These are phyloP conservation scores for Heliconius erato DNA, from an alignment of 2,888 invertebrate species.

Conservation along the genomic window DNA sequence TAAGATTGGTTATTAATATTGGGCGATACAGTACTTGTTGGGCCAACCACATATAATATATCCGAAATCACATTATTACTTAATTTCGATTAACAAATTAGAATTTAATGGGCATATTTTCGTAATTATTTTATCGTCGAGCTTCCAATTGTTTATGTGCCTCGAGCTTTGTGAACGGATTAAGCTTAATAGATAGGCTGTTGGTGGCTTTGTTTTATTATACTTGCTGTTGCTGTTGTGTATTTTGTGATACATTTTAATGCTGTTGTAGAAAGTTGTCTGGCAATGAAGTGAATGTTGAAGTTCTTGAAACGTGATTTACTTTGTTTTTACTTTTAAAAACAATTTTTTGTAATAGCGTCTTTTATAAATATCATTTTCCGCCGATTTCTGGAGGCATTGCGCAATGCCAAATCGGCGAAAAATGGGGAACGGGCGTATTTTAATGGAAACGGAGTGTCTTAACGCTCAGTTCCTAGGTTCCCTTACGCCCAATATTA, in stretches of 20 bases:
- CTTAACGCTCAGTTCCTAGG: too few species aligned
- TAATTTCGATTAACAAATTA: not conserved
- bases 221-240: not conserved
- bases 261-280: not conserved
- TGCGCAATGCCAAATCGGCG: not conserved
- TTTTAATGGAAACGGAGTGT: not conserved
- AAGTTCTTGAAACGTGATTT: not conserved
- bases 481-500: too few species aligned
- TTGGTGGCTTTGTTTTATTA: constrained; percentile 2
- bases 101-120: constrained; percentile 11
- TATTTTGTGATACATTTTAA: not conserved
- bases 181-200: constrained; percentile 20
- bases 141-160: constrained; percentile 24
- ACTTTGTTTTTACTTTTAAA: too few species aligned
- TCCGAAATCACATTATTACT: not conserved
- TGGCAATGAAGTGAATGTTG: not conserved
- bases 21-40: not conserved
- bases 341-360: not conserved
- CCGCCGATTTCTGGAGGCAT: too few species aligned
- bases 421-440: not conserved
- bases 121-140: constrained; percentile 24
- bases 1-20: too few species aligned
- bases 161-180: constrained; percentile 19
- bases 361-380: too few species aligned
- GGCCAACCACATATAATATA: not conserved